Evolutionary conservation across 2,113 vertebrate genomes (phyloP), one percentile per base, ranked within the genome.

Genomic region (Platycercus adscitus): DNA sequence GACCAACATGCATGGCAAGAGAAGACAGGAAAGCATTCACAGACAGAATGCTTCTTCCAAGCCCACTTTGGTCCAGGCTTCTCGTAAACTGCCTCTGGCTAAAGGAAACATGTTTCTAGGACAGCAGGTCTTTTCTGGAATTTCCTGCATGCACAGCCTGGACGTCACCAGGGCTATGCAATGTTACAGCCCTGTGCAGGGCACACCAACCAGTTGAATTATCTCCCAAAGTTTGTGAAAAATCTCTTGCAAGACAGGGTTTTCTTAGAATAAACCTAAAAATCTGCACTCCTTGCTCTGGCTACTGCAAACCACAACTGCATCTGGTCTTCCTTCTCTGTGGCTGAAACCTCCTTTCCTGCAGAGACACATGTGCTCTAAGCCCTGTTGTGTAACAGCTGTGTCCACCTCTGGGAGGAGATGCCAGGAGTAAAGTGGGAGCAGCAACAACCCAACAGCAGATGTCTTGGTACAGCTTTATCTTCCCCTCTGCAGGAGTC

Each of bases 1-100:
- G 18, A 21, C 68, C 0, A 0, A 37, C 25, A 65, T 28, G 39
- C 13, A 69, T 0, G 0, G 11, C 58, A 35, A 49, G 39, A 83
- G 10, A 61, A 55, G 29, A 65, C 9, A 82, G 17, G 15, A 91
- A 44, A 86, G 14, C 17, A 77, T 17, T 46, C 28, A 10, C 31
- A 10, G 19, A 5, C 46, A 66, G 81, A 82, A 31, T 10, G 16
- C 6, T 86, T 25, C 41, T 76, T 50, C 33, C 25, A 24, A 72
- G 18, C 29, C 80, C 91, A 77, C 44, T 55, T 84, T 49, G 25
- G n/a, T 58, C 41, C 64, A 88, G 44, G n/a, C 53, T 91, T 65
- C 52, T 64, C 76, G 14, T 4, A 82, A 81, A 91, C n/a, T 52
- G 24, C 7, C 33, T 17, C 1, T 2, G 15, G 41, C 44, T 23